Evolutionary conservation across 2,797 vertebrate species (phyloP).

Genomic region (Cryptoblepharus egeriae): DNA sequence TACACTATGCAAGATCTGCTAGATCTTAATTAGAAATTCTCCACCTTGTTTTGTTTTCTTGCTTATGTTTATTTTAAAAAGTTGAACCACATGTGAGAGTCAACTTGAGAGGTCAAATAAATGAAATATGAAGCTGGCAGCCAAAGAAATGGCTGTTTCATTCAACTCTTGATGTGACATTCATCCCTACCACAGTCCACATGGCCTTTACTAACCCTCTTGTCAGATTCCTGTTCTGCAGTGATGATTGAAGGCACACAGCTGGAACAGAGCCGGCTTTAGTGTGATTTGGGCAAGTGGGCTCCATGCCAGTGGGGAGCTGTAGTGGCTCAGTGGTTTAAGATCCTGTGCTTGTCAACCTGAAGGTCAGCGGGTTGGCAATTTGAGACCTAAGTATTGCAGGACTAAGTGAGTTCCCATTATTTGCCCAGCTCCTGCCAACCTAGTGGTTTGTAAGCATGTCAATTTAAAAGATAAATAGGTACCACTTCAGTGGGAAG

Average conservation of each 20-base stretch:
- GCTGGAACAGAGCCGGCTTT: background rate
- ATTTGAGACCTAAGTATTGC: no score
- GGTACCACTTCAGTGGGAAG: no score
- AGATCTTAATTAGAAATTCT: slow-evolving; percentile 40
- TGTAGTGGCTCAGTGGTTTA: no score
- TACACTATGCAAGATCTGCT: background rate
- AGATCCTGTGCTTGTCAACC: no score
- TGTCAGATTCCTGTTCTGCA: background rate
- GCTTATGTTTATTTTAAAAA: background rate
- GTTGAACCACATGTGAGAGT: slow-evolving; percentile 8
- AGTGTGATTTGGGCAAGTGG: no score
- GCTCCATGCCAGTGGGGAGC: no score
- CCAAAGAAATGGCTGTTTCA: background rate
- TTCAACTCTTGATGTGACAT: background rate
- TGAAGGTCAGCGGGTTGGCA: no score
- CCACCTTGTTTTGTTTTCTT: slow-evolving; percentile 13
- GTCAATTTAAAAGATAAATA: no score
- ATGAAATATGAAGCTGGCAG: background rate
- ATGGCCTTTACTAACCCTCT: background rate
- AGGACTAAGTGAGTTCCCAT: no score
- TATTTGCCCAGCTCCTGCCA: no score
- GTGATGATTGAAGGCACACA: background rate
- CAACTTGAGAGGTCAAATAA: background rate
- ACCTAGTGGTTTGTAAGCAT: no score
- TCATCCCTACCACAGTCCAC: background rate